Conservation (phyloP, 2,797 vertebrate species). For the Halcyon badia region DNA sequence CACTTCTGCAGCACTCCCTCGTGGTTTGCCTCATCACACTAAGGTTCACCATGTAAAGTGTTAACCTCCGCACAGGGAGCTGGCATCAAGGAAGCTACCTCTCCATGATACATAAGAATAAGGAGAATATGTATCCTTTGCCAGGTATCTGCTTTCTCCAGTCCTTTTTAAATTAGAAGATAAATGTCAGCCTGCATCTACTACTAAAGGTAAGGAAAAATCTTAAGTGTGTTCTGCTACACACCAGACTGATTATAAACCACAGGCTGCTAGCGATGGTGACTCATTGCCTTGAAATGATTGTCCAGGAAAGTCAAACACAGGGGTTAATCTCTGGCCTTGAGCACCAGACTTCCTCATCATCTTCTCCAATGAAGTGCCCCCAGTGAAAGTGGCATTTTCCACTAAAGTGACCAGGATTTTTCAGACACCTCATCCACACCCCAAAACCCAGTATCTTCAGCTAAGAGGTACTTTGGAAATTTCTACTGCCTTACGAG, state of each 20-base stretch:
- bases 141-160: not conserved
- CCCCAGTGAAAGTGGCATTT: not conserved
- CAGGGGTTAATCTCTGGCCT: not conserved
- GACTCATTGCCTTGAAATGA: not conserved
- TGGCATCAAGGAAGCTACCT: not conserved
- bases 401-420: not conserved
- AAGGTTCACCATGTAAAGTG: rapidly evolving
- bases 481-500: not conserved
- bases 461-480: not conserved
- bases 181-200: not conserved
- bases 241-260: not conserved
- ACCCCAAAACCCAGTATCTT: rapidly evolving
- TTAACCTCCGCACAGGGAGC: rapidly evolving
- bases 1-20: not conserved
- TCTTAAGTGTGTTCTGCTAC: not conserved
- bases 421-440: not conserved
- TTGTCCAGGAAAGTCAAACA: not conserved
- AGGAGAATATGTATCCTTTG: not conserved
- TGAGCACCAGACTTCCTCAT: rapidly evolving
- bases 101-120: not conserved
- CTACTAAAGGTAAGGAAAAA: not conserved
- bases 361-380: not conserved
- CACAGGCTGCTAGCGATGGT: not conserved
- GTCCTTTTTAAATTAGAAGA: not conserved
- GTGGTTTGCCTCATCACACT: not conserved